A percentile compares a stretch with the other conserved stretches of the same genome.
Evolutionary conservation across 1,140 invertebrate genomes (phyloP).

Genomic region (Drosophila nebulosa): DNA sequence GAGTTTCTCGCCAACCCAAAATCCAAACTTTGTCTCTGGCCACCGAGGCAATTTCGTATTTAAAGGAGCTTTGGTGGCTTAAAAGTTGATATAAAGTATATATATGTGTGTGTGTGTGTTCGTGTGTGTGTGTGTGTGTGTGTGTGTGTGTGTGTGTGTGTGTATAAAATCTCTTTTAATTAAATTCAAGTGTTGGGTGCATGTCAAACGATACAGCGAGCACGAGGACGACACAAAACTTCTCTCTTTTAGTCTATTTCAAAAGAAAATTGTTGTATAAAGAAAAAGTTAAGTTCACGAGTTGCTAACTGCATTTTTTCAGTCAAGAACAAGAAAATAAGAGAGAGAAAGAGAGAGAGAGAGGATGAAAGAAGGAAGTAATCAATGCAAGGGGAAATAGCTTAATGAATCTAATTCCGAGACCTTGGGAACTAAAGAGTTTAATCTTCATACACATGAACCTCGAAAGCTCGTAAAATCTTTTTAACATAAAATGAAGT

Average conservation of each 20-base stretch:
- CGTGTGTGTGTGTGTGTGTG: background rate
- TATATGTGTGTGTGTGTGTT: background rate
- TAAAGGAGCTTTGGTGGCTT: conserved; percentile 42
- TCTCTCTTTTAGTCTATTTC: conserved; percentile 36
- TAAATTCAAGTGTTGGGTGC: conserved; percentile 60
- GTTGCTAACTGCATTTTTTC: background rate
- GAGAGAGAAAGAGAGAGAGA: background rate
- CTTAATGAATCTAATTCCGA: conserved; percentile 14
- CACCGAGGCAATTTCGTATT: conserved; percentile 20
- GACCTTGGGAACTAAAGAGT: conserved; percentile 47
- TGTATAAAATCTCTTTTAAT: conserved; percentile 55
- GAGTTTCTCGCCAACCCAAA: background rate
- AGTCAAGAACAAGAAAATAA: background rate
- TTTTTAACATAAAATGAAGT: background rate
- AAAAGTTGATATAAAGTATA: conserved; percentile 49
- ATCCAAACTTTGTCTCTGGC: background rate
- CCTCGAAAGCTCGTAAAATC: conserved; percentile 34
- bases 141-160: background rate
- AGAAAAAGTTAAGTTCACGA: background rate
- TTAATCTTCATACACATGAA: conserved; percentile 29
- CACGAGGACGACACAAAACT: conserved; percentile 18
- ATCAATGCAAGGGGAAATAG: background rate
- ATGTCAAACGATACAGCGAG: conserved; percentile 35
- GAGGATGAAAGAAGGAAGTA: background rate
- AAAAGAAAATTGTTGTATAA: conserved; percentile 29